Conservation (phyloP, 1,140 invertebrate genomes). For the Leptinotarsa defecta region DNA sequence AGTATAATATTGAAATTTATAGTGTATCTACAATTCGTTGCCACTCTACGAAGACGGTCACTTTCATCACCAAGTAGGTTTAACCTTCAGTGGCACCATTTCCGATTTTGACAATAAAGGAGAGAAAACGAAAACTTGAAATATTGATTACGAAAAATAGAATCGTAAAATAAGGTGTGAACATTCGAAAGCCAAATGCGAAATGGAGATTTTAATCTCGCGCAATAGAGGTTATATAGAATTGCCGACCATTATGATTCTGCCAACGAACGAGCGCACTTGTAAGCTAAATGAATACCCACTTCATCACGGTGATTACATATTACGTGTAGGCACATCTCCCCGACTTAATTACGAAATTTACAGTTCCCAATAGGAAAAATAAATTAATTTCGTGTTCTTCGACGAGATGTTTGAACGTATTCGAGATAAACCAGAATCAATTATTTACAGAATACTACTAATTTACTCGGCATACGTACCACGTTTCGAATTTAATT, state of each 20-base stretch:
- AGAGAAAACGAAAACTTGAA: too few species aligned
- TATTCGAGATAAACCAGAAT: constrained; percentile 29
- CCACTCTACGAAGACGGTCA: too few species aligned
- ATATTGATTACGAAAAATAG: too few species aligned
- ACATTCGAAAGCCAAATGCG: neutral
- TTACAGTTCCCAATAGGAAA: constrained; percentile 34
- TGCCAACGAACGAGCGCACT: neutral
- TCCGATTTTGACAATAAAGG: too few species aligned
- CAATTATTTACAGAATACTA: constrained; percentile 27
- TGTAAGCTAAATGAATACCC: constrained; percentile 2
- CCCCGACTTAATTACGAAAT: constrained; percentile 32
- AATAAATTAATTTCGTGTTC: constrained; percentile 31
- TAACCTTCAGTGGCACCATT: too few species aligned
- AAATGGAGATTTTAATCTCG: neutral
- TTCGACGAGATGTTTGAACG: constrained; percentile 11
- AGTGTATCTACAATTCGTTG: too few species aligned
- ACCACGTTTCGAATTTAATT: constrained; percentile 6
- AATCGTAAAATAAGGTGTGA: neutral
- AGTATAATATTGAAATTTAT: too few species aligned
- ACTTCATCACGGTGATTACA: constrained; percentile 30
- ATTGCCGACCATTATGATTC: neutral
- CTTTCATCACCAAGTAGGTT: too few species aligned
- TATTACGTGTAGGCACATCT: constrained; percentile 21
- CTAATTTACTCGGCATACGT: constrained; percentile 19
- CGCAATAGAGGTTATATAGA: neutral